Evolutionary conservation across 2,113 vertebrate species (phyloP).

Genomic region (Egretta garzetta): DNA sequence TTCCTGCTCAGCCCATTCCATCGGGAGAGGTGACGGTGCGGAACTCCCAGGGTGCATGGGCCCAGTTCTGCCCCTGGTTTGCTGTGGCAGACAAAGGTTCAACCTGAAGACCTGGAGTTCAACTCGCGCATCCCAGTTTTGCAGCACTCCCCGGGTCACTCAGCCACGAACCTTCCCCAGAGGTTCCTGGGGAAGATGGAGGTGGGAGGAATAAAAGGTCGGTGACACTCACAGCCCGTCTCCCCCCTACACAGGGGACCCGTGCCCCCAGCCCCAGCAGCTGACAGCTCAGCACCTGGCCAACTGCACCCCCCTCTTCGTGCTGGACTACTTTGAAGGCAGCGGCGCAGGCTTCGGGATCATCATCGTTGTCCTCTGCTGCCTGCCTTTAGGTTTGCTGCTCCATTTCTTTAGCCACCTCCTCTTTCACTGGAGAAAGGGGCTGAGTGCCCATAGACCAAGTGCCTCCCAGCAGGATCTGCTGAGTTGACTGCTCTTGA

Average conservation of each 20-base stretch:
- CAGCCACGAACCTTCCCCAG: background rate
- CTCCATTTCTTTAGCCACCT: background rate
- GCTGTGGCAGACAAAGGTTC: background rate
- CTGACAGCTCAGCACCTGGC: conserved; percentile 75
- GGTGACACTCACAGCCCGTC: background rate
- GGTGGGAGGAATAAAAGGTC: background rate
- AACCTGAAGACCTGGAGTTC: background rate
- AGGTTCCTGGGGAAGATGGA: background rate
- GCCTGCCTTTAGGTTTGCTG: conserved; percentile 86
- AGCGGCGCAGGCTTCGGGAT: conserved; percentile 84
- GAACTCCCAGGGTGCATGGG: background rate
- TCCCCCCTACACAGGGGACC: conserved; percentile 74
- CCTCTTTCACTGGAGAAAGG: background rate
- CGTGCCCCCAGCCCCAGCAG: conserved; percentile 86
- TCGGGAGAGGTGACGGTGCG: background rate
- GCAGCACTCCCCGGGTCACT: background rate
- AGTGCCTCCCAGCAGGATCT: background rate
- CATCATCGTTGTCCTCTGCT: conserved; percentile 80
- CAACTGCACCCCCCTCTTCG: conserved; percentile 76
- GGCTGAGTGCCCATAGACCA: background rate
- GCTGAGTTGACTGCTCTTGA: background rate
- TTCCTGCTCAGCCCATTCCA: background rate
- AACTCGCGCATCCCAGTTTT: background rate
- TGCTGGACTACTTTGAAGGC: conserved; percentile 86
- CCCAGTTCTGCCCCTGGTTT: background rate